Evolutionary conservation across 1,140 invertebrate genomes (phyloP).

Genomic region (Ooceraea biroi): DNA sequence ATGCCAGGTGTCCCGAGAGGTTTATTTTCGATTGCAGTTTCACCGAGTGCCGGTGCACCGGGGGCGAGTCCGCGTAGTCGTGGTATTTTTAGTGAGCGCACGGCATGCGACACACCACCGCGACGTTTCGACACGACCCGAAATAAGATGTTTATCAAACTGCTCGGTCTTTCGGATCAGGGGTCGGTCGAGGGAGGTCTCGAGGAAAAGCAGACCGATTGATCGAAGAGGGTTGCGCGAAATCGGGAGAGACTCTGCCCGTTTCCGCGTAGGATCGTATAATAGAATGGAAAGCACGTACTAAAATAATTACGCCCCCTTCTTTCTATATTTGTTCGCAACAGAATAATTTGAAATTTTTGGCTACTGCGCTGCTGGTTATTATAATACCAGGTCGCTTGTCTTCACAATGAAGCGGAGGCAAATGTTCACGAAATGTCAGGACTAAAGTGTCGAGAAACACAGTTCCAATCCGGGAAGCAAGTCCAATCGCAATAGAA

Average conservation of each 20-base stretch:
- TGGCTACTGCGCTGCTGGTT: no score
- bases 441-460: no score
- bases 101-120: conserved; percentile 78
- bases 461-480: no score
- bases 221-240: conserved; percentile 13
- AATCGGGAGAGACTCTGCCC: conserved; percentile 33
- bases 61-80: conserved; percentile 66
- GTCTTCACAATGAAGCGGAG: no score
- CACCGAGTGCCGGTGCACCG: conserved; percentile 50
- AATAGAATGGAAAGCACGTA: background rate
- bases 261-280: conserved; percentile 21
- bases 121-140: conserved; percentile 78
- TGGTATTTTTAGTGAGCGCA: conserved; percentile 79
- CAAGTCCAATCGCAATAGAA: no score
- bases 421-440: no score
- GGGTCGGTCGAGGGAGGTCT: conserved; percentile 4
- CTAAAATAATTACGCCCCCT: background rate
- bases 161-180: conserved; percentile 28
- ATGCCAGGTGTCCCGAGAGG: conserved; percentile 79
- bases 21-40: conserved; percentile 80
- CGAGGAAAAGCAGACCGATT: conserved; percentile 61
- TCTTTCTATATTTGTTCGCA: no score
- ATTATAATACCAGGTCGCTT: no score
- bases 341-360: no score
- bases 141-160: conserved; percentile 83